Conservation (phyloP, 2,888 invertebrate genomes). For the Drosophila rubida region DNA sequence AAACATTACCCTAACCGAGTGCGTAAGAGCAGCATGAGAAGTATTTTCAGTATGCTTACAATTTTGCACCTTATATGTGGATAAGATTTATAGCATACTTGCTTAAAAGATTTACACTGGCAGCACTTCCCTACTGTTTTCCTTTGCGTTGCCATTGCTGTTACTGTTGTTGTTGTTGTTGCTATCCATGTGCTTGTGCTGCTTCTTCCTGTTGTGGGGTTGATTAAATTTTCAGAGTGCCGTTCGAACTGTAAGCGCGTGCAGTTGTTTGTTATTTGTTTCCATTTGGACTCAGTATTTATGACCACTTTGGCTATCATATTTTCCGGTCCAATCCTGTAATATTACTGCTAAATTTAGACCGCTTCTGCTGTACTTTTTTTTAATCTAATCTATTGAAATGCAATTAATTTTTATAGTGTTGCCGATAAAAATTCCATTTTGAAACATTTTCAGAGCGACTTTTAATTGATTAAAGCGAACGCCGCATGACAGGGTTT, state of each 20-base stretch:
- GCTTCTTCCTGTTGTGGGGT: conserved; percentile 21
- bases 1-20: conserved; percentile 64
- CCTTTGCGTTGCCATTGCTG: background rate
- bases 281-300: conserved; percentile 24
- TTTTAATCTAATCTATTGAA: conserved; percentile 3
- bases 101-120: conserved; percentile 54
- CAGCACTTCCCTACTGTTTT: background rate
- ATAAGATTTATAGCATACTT: conserved; percentile 62
- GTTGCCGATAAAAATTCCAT: background rate
- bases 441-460: background rate
- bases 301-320: conserved; percentile 24
- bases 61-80: conserved; percentile 68
- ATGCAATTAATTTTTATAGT: conserved; percentile 3
- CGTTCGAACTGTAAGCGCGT: conserved; percentile 4
- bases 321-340: conserved; percentile 1
- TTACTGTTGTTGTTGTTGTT: background rate
- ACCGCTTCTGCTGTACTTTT: background rate
- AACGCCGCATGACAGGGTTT: background rate
- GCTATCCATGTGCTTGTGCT: background rate
- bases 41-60: conserved; percentile 59
- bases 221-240: conserved; percentile 62
- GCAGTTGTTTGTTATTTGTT: conserved; percentile 10
- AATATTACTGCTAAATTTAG: background rate
- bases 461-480: conserved; percentile 1
- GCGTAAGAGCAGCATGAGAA: conserved; percentile 50